phyloP scores from a whole-genome alignment of 2,797 vertebrate genomes.

The Oreochromis mossambicus region DNA sequence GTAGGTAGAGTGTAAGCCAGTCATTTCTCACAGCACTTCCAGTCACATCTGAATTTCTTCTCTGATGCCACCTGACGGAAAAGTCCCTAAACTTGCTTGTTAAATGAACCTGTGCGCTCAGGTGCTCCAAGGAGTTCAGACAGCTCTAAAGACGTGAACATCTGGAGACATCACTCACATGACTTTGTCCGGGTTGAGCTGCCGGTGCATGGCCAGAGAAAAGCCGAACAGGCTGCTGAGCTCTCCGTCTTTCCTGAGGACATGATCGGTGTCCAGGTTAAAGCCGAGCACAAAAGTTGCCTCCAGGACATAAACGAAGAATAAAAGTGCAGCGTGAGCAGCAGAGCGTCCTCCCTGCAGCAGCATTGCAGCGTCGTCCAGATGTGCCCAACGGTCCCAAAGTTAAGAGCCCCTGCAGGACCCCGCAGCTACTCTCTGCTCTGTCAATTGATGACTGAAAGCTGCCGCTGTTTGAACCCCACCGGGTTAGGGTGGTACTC shows the following conservation, averaged over 20 bases:
- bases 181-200: constrained; percentile 84
- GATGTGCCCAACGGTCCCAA: neutral
- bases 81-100: neutral
- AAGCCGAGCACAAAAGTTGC: constrained; percentile 66
- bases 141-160: neutral
- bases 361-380: constrained; percentile 50
- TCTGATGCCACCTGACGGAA: neutral
- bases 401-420: neutral
- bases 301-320: constrained; percentile 13
- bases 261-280: constrained; percentile 86
- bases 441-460: constrained; percentile 2
- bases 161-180: constrained; percentile 80
- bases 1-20: neutral
- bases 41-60: neutral
- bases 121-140: neutral
- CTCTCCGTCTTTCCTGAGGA: constrained; percentile 84
- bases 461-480: neutral
- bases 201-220: constrained; percentile 90
- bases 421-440: neutral
- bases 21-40: neutral
- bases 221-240: constrained; percentile 89
- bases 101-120: neutral
- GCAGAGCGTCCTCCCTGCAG: constrained; percentile 2
- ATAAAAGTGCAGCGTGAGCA: constrained; percentile 14
- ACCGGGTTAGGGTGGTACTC: neutral